Evolutionary conservation across 2,888 invertebrate genomes (phyloP), one percentile per base, ranked within the genome.

Genomic region (Horisme vitalbata): DNA sequence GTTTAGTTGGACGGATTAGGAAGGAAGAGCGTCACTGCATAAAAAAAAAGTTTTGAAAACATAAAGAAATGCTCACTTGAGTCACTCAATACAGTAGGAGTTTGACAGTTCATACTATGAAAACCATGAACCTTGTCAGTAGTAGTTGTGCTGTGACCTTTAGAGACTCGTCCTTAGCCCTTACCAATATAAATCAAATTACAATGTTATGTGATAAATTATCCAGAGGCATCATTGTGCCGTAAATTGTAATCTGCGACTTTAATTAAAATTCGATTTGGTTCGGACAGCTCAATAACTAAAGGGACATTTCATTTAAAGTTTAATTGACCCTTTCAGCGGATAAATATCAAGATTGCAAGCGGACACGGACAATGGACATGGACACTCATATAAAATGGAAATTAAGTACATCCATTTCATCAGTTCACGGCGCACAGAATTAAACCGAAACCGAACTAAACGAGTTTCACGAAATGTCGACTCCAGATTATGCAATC

Each of bases 251-350:
- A 45, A 21, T 44, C 43, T 8, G 35, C 35, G 18, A n/a, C 15
- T 41, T 50, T 36, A 45, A 52, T 55, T 52, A 41, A 49, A 45
- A 28, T 49, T 47, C 53, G 36, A 38, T 47, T 46, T 45, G 36
- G 47, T 37, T 51, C 35, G 34, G 54, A 57, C 51, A 54, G 48
- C 45, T 51, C 53, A 53, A 57, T 57, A 39, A 44, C 23, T 34
- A 30, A 27, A 15, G 8, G 23, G 26, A 37, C 34, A 30, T 23
- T 45, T 37, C 7, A 41, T 39, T 49, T 45, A 41, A 44, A 46
- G 33, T 44, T 46, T 33, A 45, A 54, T 57, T 52, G 49, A 49
- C 14, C 49, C 45, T 21, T 6, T 52, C 31, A 36, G 18, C 10
- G 18, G 36, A 39, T 34, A 8, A 28, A 21, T 44, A 38, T 45